Conservation (phyloP, 92 coral and sea anemone species). For the Isaurus tuberculatus region DNA sequence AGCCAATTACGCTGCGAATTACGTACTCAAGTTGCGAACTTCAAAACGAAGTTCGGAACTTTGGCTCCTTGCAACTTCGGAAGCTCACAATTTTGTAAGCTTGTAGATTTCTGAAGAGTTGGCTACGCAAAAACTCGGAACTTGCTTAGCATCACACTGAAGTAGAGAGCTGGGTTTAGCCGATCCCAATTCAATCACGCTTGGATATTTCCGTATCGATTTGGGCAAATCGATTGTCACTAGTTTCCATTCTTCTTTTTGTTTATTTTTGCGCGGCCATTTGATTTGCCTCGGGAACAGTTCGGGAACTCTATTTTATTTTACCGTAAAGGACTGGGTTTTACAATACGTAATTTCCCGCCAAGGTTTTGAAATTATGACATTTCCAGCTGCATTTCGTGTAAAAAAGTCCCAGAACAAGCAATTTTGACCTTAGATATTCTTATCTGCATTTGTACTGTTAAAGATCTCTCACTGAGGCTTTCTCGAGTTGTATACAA, state of each 20-base stretch:
- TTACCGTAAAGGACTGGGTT: background rate
- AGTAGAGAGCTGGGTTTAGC: no score
- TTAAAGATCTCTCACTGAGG: background rate
- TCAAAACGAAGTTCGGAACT: no score
- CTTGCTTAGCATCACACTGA: no score
- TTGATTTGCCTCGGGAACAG: constrained; percentile 8
- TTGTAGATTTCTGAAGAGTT: no score
- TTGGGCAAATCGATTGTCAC: constrained; percentile 5
- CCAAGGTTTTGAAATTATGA: background rate
- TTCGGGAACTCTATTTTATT: background rate
- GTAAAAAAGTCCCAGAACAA: background rate
- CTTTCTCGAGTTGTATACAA: background rate
- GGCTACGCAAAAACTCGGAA: no score
- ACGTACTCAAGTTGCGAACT: no score
- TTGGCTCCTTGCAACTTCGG: no score
- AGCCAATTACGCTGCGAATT: no score
- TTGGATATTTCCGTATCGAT: background rate
- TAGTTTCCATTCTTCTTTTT: constrained; percentile 18
- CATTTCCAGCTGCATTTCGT: background rate
- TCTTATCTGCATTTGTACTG: background rate
- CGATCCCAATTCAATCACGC: no score
- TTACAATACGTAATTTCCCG: constrained; percentile 8
- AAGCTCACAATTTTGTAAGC: no score
- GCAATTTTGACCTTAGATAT: constrained; percentile 3
- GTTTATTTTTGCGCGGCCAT: background rate